Base-by-base conservation (phyloP, 92 coral and sea anemone genomes). In the Phenganax marumi region DNA sequence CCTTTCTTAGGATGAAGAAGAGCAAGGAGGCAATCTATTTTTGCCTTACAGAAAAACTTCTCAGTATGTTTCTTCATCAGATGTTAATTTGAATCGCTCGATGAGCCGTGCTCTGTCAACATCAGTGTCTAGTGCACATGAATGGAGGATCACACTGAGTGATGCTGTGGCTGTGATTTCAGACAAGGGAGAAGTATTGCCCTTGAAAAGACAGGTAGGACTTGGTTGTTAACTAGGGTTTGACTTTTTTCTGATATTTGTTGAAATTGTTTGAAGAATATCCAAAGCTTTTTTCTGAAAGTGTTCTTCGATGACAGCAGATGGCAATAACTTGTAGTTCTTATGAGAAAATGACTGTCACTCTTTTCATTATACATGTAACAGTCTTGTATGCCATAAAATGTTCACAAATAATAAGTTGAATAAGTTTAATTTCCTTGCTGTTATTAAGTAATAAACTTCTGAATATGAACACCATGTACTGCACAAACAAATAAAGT, bases 101-200 rank as follows among this genome's bases (percentile, higher is more conserved):
- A 63, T 65, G 43, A 78, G 83, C 25, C 83, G 83, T 22, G 53
- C n/a, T 78, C 47, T 78, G 17, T 78, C 83, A n/a, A 57, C 83
- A n/a, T 60, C 73, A 22, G 73, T 78, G 16, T 60, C 83, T 13
- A n/a, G 52, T 14, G 50, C 70, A 25, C 85, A 60, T 19, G 97
- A 91, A 46, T 96, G 96, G 97, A 89, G 90, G 39, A 62, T 89
- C 43, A 86, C 96, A 61, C 79, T 75, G 71, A 92, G 82, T 75
- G 82, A 88, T 21, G 99, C 99, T 19, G 88, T 87, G 14, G 96
- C 89, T 43, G 97, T 96, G 12, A 85, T 68, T 18, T 96, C 97
- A n/a, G 91, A 79, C 24, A 87, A 89, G 10, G 97, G 99, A 39
- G 99, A 96, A 50, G 88, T 87, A 12, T 79, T 96, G 22, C 84